phyloP scores from a whole-genome alignment of 2,113 vertebrate genomes.

The Cyprinodon variegatus region DNA sequence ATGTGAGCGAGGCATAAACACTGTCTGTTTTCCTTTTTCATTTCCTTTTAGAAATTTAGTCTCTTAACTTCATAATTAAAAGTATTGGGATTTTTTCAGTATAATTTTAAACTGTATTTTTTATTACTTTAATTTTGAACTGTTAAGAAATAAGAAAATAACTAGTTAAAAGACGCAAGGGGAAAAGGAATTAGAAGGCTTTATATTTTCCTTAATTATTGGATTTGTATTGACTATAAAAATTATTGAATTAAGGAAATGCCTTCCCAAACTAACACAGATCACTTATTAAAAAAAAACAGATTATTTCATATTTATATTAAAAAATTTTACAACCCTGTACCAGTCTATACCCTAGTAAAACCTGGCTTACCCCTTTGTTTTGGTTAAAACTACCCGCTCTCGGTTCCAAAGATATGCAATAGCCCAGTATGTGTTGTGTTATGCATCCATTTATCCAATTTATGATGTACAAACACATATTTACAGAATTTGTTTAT shows the following conservation, averaged over 20 bases:
- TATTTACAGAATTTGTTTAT: slow-evolving; percentile 42
- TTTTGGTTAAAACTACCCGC: too few species aligned
- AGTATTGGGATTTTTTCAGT: background rate
- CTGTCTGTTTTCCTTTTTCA: background rate
- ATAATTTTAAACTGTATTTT: background rate
- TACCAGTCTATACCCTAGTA: too few species aligned
- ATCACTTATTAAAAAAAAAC: too few species aligned
- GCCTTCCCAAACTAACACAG: too few species aligned
- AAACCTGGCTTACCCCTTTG: too few species aligned
- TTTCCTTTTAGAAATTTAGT: background rate
- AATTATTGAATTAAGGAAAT: too few species aligned
- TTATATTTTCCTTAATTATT: too few species aligned
- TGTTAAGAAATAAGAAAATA: background rate
- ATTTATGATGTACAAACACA: background rate
- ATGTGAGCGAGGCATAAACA: slow-evolving; percentile 2
- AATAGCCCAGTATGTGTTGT: background rate
- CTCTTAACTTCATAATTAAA: background rate
- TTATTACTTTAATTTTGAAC: background rate
- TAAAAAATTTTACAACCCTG: too few species aligned
- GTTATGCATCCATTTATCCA: background rate
- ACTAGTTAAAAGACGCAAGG: background rate
- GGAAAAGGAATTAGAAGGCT: background rate
- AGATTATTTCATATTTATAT: too few species aligned
- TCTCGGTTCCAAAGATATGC: background rate
- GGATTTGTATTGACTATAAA: too few species aligned